These are phyloP conservation scores for Leptopterna dolabrata DNA, from an alignment of 2,888 invertebrate genomes.

Conservation along the genomic window DNA sequence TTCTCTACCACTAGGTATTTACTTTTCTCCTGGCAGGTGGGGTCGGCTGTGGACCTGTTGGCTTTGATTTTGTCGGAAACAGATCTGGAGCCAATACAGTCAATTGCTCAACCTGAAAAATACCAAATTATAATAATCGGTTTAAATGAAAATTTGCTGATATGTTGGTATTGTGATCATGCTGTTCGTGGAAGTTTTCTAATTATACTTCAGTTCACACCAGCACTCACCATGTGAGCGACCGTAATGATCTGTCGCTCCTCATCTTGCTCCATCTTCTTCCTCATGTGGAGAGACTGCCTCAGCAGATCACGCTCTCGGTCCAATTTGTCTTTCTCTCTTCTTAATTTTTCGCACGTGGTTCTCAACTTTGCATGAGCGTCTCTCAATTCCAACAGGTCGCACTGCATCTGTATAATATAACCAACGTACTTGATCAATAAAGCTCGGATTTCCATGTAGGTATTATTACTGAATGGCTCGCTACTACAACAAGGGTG, in stretches of 20 bases:
- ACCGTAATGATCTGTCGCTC: conserved; percentile 79
- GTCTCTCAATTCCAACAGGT: conserved; percentile 87
- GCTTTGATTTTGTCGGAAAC: conserved; percentile 63
- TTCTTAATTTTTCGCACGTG: conserved; percentile 88
- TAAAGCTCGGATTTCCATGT: neutral
- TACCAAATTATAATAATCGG: neutral
- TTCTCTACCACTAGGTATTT: no score
- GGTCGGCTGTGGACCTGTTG: conserved; percentile 71
- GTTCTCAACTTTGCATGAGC: conserved; percentile 92
- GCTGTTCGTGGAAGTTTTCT: no score
- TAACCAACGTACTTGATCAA: neutral
- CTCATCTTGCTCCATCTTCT: conserved; percentile 74
- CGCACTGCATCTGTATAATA: conserved; percentile 78
- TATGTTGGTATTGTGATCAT: no score
- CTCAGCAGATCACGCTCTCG: conserved; percentile 78
- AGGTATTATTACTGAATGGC: no score
- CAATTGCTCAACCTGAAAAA: conserved; percentile 74
- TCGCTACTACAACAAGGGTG: no score
- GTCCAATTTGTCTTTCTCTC: conserved; percentile 88
- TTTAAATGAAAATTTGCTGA: no score
- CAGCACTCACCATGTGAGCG: conserved; percentile 73
- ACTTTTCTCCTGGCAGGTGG: conserved; percentile 78
- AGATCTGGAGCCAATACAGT: conserved; percentile 82
- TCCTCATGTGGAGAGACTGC: conserved; percentile 69
- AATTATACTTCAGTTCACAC: neutral